These are phyloP conservation scores for Bombus huntii DNA, from an alignment of 1,140 invertebrate species.

Conservation along the genomic window DNA sequence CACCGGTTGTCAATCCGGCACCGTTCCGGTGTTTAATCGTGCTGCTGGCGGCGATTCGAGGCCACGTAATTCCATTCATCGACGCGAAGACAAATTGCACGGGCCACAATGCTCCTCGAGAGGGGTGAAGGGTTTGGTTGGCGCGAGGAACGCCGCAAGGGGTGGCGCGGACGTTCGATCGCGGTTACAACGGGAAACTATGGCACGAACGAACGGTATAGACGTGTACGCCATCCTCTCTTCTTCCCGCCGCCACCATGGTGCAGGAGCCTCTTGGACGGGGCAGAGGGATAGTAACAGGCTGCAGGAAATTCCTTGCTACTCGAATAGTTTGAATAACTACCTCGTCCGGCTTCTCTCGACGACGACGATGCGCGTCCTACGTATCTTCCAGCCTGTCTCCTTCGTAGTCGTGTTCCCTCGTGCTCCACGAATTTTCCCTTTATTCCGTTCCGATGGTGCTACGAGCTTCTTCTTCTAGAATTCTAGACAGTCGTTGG, in stretches of 20 bases:
- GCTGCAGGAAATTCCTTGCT: slow-evolving; percentile 66
- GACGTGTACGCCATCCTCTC: neutral
- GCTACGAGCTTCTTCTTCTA: neutral
- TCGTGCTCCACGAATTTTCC: neutral
- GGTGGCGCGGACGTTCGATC: slow-evolving; percentile 64
- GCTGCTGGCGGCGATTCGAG: slow-evolving; percentile 57
- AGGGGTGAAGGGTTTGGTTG: neutral
- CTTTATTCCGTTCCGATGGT: neutral
- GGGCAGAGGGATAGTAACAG: slow-evolving; percentile 23
- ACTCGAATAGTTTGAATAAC: slow-evolving; percentile 72
- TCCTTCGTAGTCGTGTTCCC: slow-evolving; percentile 18
- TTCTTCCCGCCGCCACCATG: no score
- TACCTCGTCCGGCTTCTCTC: slow-evolving; percentile 49
- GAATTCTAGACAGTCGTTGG: neutral
- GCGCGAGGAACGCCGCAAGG: slow-evolving; percentile 33
- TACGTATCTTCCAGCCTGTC: slow-evolving; percentile 28
- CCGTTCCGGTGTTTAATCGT: slow-evolving; percentile 60
- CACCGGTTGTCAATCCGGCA: slow-evolving; percentile 17
- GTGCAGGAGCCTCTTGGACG: slow-evolving; percentile 2
- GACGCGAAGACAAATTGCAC: slow-evolving; percentile 65
- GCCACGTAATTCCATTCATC: slow-evolving; percentile 69
- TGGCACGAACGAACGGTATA: slow-evolving; percentile 56
- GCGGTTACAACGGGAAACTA: slow-evolving; percentile 69
- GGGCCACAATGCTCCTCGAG: slow-evolving; percentile 61
- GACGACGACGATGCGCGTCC: neutral